A percentile compares a stretch with the other conserved stretches of the same genome.
phyloP scores from a whole-genome alignment of 2,888 invertebrate species.

The Perizoma affinitatum region DNA sequence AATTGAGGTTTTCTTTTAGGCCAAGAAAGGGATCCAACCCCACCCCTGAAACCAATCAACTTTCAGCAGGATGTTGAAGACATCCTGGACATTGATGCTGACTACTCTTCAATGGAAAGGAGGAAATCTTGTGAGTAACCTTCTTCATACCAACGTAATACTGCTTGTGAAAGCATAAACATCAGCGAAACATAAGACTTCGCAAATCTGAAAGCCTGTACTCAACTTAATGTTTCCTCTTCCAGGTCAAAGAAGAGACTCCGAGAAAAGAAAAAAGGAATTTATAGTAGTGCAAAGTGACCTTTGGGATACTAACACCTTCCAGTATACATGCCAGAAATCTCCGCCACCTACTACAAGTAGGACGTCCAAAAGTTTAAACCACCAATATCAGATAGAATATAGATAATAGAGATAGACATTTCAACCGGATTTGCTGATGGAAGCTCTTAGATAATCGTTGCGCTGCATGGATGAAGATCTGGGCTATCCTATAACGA shows the following conservation, averaged over 20 bases:
- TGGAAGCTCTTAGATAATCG: too few species aligned
- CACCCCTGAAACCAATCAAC: slow-evolving; percentile 47
- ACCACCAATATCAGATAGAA: neutral
- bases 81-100: slow-evolving; percentile 70
- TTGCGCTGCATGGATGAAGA: too few species aligned
- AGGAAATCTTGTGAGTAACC: slow-evolving; percentile 68
- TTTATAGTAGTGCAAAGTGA: slow-evolving; percentile 87
- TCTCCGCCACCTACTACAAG: slow-evolving; percentile 61
- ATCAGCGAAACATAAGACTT: too few species aligned
- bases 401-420: too few species aligned
- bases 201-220: too few species aligned
- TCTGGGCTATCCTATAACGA: too few species aligned
- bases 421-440: too few species aligned
- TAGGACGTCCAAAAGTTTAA: slow-evolving; percentile 23
- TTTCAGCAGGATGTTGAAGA: slow-evolving; percentile 75
- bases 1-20: slow-evolving; percentile 44
- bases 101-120: slow-evolving; percentile 71
- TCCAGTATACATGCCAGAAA: slow-evolving; percentile 82
- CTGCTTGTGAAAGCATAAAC: too few species aligned
- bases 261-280: slow-evolving; percentile 80
- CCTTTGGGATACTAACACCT: slow-evolving; percentile 87
- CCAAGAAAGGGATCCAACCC: slow-evolving; percentile 71
- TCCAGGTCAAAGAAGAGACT: slow-evolving; percentile 78
- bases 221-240: slow-evolving; percentile 11
- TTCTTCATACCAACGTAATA: neutral